A percentile compares a stretch with the other conserved stretches of the same genome.
Conservation (phyloP, 2,797 vertebrate species). For the Premnoplex brunnescens region DNA sequence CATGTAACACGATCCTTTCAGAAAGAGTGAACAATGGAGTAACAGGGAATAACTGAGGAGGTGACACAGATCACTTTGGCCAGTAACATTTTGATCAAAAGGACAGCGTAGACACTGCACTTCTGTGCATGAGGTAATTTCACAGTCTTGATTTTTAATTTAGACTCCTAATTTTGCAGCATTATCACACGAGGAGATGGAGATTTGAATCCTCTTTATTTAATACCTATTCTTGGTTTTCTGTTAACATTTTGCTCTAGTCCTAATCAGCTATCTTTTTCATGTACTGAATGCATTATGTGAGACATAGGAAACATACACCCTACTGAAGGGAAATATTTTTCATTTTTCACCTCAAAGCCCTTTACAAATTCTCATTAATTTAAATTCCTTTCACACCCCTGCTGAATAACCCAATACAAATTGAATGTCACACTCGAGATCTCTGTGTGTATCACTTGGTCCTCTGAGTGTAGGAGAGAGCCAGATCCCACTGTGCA, state of each 20-base stretch:
- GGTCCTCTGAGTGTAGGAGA: not conserved
- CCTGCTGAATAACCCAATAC: conserved; percentile 15
- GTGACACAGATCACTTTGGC: not conserved
- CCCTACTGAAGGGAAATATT: not conserved
- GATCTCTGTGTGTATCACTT: not conserved
- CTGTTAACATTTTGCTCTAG: not conserved
- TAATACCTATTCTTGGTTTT: not conserved
- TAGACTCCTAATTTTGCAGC: not conserved
- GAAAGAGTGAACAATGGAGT: not conserved
- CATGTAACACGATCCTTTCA: not conserved
- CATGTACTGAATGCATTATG: not conserved
- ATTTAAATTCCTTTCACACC: conserved; percentile 38
- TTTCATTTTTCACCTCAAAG: conserved; percentile 49
- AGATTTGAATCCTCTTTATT: not conserved
- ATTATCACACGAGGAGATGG: not conserved
- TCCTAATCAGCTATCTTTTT: not conserved
- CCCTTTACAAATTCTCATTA: conserved; percentile 6
- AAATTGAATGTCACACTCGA: conserved; percentile 7
- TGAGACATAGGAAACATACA: not conserved
- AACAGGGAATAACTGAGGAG: not conserved
- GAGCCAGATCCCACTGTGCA: conserved; percentile 35
- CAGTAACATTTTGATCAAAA: not conserved
- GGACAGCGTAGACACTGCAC: not conserved
- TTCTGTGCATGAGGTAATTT: not conserved
- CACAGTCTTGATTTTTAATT: not conserved